phyloP scores from a whole-genome alignment of 2,797 vertebrate species.

The Sebastes iracundus region DNA sequence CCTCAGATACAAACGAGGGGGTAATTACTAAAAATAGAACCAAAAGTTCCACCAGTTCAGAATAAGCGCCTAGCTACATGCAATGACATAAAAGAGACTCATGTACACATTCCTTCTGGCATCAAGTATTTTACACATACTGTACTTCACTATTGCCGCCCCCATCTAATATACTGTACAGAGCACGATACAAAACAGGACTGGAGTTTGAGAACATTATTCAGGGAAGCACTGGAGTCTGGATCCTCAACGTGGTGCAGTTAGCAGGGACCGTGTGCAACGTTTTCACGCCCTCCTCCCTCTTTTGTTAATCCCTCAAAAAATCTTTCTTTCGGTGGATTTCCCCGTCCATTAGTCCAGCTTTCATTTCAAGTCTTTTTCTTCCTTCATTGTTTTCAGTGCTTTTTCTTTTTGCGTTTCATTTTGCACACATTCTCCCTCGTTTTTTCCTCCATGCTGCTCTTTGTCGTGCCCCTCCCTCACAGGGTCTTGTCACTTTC shows the following conservation, averaged over 20 bases:
- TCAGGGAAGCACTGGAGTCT: conserved; percentile 68
- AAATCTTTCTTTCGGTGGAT: conserved; percentile 27
- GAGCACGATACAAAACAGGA: conserved; percentile 79
- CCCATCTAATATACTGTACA: conserved; percentile 80
- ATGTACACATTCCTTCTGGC: conserved; percentile 85
- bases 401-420: conserved; percentile 50
- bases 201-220: conserved; percentile 65
- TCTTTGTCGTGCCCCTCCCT: conserved; percentile 75
- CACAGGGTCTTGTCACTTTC: conserved; percentile 99
- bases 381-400: conserved; percentile 61
- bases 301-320: conserved; percentile 46
- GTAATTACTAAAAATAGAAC: conserved; percentile 83
- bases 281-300: conserved; percentile 47
- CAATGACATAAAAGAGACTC: conserved; percentile 86
- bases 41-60: conserved; percentile 82
- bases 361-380: conserved; percentile 44
- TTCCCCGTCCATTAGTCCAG: conserved; percentile 49
- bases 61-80: conserved; percentile 87
- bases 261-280: conserved; percentile 59
- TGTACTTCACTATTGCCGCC: conserved; percentile 71
- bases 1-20: conserved; percentile 80
- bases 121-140: conserved; percentile 84
- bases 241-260: conserved; percentile 51
- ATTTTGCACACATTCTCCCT: conserved; percentile 58
- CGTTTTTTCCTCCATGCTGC: conserved; percentile 60